Evolutionary conservation across 2,113 vertebrate genomes (phyloP).

Genomic region (Copsychus sechellarum): DNA sequence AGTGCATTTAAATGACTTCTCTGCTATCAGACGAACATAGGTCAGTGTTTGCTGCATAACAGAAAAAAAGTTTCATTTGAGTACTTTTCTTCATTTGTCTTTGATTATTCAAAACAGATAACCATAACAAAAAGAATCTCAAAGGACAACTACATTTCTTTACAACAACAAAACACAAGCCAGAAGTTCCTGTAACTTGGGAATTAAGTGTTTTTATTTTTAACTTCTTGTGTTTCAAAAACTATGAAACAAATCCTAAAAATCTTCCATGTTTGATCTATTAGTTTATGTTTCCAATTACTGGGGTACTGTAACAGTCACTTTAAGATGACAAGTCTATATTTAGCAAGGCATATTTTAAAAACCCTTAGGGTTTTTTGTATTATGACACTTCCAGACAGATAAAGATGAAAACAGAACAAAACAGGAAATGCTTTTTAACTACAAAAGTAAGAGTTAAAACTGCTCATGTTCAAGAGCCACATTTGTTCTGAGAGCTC

Average conservation of each 20-base stretch:
- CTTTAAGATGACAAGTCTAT: not conserved
- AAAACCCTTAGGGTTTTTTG: not conserved
- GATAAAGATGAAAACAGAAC: not conserved
- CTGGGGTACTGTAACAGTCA: not conserved
- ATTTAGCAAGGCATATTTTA: not conserved
- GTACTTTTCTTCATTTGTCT: not conserved
- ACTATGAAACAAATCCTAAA: not conserved
- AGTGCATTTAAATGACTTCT: not conserved
- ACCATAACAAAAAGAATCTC: not conserved
- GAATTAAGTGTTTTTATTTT: not conserved
- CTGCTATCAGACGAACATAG: not conserved
- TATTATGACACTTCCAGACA: not conserved
- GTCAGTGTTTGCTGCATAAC: not conserved
- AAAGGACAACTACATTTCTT: not conserved
- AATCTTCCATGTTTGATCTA: not conserved
- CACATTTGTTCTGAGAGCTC: not conserved
- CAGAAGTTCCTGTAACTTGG: not conserved
- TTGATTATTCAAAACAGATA: not conserved
- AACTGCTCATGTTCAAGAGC: not conserved
- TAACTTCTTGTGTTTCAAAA: not conserved
- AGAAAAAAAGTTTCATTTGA: not conserved
- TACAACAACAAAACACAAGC: not conserved
- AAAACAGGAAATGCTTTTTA: conserved; percentile 25
- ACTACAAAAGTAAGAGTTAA: not conserved
- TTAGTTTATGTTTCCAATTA: not conserved